Evolutionary conservation across 2,113 vertebrate species (phyloP).

Genomic region (Agelaius tricolor): DNA sequence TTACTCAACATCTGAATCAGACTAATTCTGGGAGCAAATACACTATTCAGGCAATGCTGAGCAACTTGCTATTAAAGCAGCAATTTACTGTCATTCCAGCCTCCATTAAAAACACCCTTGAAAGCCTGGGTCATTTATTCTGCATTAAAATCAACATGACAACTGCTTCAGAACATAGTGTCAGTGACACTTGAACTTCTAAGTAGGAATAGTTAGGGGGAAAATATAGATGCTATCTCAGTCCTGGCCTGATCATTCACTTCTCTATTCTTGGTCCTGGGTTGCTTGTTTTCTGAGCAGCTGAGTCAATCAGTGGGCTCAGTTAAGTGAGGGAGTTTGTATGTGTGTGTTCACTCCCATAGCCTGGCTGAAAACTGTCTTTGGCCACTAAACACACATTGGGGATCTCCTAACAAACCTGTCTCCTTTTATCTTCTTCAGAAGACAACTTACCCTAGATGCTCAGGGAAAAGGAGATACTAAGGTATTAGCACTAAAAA

Average conservation of each 20-base stretch:
- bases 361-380: background rate
- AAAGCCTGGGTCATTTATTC: background rate
- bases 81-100: background rate
- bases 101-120: background rate
- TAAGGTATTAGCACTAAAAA: background rate
- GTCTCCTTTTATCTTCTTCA: background rate
- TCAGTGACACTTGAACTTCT: background rate
- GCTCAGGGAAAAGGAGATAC: background rate
- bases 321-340: background rate
- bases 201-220: background rate
- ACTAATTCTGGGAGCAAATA: constrained; percentile 4
- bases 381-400: background rate
- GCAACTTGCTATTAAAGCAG: background rate
- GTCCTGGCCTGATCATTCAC: background rate
- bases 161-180: background rate
- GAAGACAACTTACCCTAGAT: background rate
- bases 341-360: background rate
- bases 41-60: background rate
- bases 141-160: background rate
- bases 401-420: background rate
- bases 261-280: background rate
- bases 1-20: background rate
- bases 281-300: background rate
- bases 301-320: fast-evolving
- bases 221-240: background rate